These are phyloP conservation scores for Neoniphon sammara DNA, from an alignment of 2,797 vertebrate species.

Conservation along the genomic window DNA sequence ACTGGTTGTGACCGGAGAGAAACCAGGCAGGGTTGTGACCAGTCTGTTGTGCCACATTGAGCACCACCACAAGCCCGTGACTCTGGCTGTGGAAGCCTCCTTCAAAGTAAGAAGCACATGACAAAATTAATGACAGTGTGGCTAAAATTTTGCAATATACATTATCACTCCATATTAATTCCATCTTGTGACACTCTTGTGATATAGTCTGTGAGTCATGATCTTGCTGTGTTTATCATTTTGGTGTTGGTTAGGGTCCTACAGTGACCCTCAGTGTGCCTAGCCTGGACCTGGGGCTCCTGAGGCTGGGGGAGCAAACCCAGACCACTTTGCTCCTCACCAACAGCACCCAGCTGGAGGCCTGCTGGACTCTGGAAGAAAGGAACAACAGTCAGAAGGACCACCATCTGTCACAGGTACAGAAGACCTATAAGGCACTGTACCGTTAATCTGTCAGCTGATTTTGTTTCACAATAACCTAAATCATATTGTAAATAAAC, in stretches of 20 bases:
- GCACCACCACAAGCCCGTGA: conserved; percentile 76
- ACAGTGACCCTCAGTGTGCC: conserved; percentile 80
- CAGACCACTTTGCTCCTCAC: conserved; percentile 79
- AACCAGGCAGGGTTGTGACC: conserved; percentile 78
- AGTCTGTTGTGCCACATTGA: conserved; percentile 85
- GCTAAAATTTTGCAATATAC: background rate
- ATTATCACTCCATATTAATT: background rate
- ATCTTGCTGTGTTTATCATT: background rate
- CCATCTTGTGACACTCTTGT: background rate
- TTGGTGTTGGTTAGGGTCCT: conserved; percentile 84
- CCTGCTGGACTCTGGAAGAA: conserved; percentile 87
- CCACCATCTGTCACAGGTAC: conserved; percentile 64
- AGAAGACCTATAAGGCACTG: background rate
- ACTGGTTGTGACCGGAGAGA: conserved; percentile 83
- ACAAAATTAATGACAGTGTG: background rate
- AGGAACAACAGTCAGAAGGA: conserved; percentile 38
- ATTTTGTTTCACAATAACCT: background rate
- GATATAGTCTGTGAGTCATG: background rate
- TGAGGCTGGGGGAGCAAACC: conserved; percentile 81
- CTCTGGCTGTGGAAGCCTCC: conserved; percentile 85
- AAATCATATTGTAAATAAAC: background rate
- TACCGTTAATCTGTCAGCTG: background rate
- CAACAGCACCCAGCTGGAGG: conserved; percentile 86
- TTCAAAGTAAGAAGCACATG: conserved; percentile 87
- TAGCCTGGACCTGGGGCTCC: conserved; percentile 87